Conservation (phyloP, 2,888 invertebrate genomes). For the Eudemis profundana region DNA sequence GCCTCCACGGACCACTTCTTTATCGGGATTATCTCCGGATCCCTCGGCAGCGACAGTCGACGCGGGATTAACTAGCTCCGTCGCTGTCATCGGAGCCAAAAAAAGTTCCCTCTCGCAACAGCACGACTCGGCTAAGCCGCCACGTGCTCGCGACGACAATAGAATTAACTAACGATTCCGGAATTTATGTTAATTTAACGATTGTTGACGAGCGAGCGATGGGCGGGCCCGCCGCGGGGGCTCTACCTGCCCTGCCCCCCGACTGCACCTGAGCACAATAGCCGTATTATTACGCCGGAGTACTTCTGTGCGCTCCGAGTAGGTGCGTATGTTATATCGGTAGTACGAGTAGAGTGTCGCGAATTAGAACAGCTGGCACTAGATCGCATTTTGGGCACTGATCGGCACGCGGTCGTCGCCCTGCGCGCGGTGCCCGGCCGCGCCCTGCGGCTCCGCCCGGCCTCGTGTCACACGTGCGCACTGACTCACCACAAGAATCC, state of each 20-base stretch:
- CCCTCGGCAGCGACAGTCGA: conserved; percentile 15
- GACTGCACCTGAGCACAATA: conserved; percentile 6
- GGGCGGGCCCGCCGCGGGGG: conserved; percentile 42
- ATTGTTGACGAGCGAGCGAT: conserved; percentile 45
- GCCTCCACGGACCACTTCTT: background rate
- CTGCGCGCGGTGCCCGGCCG: conserved; percentile 4
- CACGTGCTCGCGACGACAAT: conserved; percentile 39
- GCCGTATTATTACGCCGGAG: background rate
- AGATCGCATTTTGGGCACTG: conserved; percentile 28
- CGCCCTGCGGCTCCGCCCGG: background rate
- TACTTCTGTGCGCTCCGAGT: background rate
- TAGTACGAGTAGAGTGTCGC: conserved; percentile 1
- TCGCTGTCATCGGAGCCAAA: conserved; percentile 29
- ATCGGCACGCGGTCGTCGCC: conserved; percentile 41
- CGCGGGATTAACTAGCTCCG: conserved; percentile 41
- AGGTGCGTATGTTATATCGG: background rate
- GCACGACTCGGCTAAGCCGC: background rate
- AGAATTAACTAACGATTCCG: conserved; percentile 30
- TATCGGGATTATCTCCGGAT: background rate
- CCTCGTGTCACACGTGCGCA: background rate
- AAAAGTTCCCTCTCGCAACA: conserved; percentile 16
- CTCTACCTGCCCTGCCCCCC: conserved; percentile 8
- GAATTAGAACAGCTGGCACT: conserved; percentile 39
- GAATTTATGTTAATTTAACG: conserved; percentile 32
- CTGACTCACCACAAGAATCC: conserved; percentile 26